Base-by-base conservation (phyloP, 1,140 invertebrate species). In the Ooceraea biroi region DNA sequence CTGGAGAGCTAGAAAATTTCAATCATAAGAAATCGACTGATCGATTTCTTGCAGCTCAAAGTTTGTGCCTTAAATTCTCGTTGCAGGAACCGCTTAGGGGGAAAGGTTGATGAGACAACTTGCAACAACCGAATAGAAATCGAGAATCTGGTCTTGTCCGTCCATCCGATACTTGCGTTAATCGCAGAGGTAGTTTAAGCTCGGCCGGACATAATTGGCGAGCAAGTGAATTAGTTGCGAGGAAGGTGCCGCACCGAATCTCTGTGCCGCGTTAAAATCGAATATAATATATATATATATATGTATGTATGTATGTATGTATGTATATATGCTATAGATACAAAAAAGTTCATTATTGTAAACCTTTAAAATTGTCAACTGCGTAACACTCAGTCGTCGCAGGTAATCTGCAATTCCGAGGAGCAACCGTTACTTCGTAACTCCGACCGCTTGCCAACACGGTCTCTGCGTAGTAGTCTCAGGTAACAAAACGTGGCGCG, bases 291-390 rank as follows among this genome's bases (percentile, higher is more conserved):
- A 85, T 85, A 66, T 85, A 48, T 80, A 90, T 52, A 36, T 36
- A 36, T 36, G 7, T 36, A 36, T 36, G 36, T 36, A 36, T 36
- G n/a, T 85, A 66, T 85, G 41, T 80, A 90, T 52, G 7, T 36
- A 36, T 36, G 7, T 36, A 36, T 36, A 7, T 36, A 36, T 36
- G n/a, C n/a, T 36, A 36, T 36, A 36, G 36, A 36, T 36, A 36
- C 36, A 36, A 36, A 36, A 36, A 89, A 83, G 61, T 80, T 83
- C 25, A 58, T 22, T 84, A 82, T 52, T 63, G 71, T 88, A 90
- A 90, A 89, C 86, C 88, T 86, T 89, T 60, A 86, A 90, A 88
- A 86, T 25, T 77, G 61, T 50, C 84, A 87, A 87, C 76, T 90
- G 77, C 58, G 48, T 73, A 90, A 90, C 88, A 89, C 72, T 89